A percentile compares a stretch with the other conserved stretches of the same genome.
Conservation (phyloP, 2,888 invertebrate genomes). For the Caenorhabditis sp. region DNA sequence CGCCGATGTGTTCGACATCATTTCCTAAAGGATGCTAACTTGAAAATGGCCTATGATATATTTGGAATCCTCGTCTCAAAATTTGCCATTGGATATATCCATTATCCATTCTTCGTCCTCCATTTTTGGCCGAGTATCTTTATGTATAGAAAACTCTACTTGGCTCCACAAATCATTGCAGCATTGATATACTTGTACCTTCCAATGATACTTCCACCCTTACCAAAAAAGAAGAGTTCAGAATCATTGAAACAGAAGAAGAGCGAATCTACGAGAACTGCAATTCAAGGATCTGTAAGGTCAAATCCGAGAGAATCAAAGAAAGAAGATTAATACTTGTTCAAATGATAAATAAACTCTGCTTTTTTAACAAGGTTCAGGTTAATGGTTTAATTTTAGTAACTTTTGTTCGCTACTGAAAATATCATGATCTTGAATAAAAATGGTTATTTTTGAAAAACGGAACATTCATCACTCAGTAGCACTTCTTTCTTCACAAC, state of each 20-base stretch:
- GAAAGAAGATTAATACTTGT: not conserved
- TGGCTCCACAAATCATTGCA: constrained; percentile 72
- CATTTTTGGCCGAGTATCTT: constrained; percentile 82
- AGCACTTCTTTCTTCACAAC: too few relatives aligned
- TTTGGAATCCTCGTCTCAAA: constrained; percentile 84
- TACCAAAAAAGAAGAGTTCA: not conserved
- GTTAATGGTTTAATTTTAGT: too few relatives aligned
- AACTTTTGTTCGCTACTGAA: too few relatives aligned
- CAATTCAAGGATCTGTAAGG: not conserved
- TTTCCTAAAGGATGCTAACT: constrained; percentile 76
- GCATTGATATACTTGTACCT: constrained; percentile 71
- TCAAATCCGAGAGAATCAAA: too few relatives aligned
- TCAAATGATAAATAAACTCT: too few relatives aligned
- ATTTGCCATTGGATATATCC: constrained; percentile 83
- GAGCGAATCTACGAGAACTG: not conserved
- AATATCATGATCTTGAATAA: too few relatives aligned
- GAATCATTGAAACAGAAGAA: too few relatives aligned
- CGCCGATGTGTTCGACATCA: constrained; percentile 82
- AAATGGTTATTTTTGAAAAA: too few relatives aligned
- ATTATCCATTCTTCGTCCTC: constrained; percentile 88
- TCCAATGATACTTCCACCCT: constrained; percentile 63
- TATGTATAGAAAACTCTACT: constrained; percentile 76
- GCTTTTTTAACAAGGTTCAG: too few relatives aligned
- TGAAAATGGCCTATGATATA: constrained; percentile 83
- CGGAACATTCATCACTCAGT: too few relatives aligned